Evolutionary conservation across 2,888 invertebrate genomes (phyloP).

Genomic region (Crossocerus cetratus): DNA sequence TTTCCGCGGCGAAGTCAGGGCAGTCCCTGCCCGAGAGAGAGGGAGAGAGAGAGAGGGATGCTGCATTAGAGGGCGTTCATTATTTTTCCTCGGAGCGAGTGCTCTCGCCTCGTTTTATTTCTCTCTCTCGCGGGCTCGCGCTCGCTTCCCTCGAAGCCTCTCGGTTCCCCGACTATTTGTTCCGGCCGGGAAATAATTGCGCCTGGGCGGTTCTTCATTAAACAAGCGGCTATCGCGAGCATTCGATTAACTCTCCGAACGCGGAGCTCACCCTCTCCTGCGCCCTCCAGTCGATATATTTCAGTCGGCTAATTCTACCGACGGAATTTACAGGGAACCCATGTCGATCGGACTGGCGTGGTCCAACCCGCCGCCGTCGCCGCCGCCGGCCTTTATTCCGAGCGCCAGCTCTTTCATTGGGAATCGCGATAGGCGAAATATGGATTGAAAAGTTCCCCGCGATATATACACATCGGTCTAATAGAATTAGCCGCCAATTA

Average conservation of each 20-base stretch:
- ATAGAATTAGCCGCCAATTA: no score
- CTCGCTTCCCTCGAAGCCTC: neutral
- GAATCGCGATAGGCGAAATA: no score
- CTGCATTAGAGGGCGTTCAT: slow-evolving; percentile 24
- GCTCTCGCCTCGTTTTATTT: neutral
- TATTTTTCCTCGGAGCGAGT: slow-evolving; percentile 16
- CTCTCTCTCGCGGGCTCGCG: neutral
- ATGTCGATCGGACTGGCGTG: neutral
- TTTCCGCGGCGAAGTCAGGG: no score
- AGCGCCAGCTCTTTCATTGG: no score
- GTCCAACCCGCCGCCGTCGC: neutral
- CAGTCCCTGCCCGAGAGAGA: no score
- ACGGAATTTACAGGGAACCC: slow-evolving; percentile 1
- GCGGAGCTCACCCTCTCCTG: neutral
- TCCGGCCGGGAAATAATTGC: neutral
- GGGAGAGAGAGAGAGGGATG: slow-evolving; percentile 1
- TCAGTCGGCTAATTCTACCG: neutral
- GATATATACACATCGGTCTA: no score
- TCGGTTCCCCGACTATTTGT: neutral
- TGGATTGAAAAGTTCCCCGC: no score
- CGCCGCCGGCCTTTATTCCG: no score
- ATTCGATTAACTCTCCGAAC: slow-evolving; percentile 31
- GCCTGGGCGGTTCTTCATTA: slow-evolving; percentile 10
- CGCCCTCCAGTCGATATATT: neutral
- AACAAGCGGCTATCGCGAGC: slow-evolving; percentile 10